phyloP scores from a whole-genome alignment of 2,888 invertebrate genomes.

The Drosophila paucipuncta region DNA sequence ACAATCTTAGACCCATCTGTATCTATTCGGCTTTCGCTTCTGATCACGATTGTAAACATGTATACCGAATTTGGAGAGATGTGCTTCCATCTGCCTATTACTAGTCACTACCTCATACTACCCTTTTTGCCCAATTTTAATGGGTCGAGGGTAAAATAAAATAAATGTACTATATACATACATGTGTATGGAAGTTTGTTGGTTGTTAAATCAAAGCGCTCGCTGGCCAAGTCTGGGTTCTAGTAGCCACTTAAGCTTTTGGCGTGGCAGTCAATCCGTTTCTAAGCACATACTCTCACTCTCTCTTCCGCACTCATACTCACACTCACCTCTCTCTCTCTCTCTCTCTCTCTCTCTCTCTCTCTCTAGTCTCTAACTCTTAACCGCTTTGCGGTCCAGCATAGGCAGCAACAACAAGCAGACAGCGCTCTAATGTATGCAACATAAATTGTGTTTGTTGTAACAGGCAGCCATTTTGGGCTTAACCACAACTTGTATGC shows the following conservation, averaged over 20 bases:
- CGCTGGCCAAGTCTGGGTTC: slow-evolving; percentile 48
- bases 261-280: slow-evolving; percentile 78
- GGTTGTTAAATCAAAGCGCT: slow-evolving; percentile 65
- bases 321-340: background rate
- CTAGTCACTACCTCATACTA: background rate
- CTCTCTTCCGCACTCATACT: background rate
- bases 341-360: background rate
- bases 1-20: background rate
- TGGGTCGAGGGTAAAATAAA: slow-evolving; percentile 5
- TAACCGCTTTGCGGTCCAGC: slow-evolving; percentile 64
- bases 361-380: background rate
- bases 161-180: background rate
- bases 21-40: background rate
- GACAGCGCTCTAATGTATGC: slow-evolving; percentile 67
- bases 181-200: slow-evolving; percentile 24
- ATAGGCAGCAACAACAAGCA: slow-evolving; percentile 29
- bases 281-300: slow-evolving; percentile 56
- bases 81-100: background rate
- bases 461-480: slow-evolving; percentile 60
- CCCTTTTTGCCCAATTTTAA: background rate
- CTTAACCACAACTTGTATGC: slow-evolving; percentile 35
- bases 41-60: background rate
- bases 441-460: slow-evolving; percentile 72
- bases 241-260: slow-evolving; percentile 77
- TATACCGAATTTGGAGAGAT: background rate